Conservation (phyloP, 2,888 invertebrate species). For the Teleogryllus oceanicus region DNA sequence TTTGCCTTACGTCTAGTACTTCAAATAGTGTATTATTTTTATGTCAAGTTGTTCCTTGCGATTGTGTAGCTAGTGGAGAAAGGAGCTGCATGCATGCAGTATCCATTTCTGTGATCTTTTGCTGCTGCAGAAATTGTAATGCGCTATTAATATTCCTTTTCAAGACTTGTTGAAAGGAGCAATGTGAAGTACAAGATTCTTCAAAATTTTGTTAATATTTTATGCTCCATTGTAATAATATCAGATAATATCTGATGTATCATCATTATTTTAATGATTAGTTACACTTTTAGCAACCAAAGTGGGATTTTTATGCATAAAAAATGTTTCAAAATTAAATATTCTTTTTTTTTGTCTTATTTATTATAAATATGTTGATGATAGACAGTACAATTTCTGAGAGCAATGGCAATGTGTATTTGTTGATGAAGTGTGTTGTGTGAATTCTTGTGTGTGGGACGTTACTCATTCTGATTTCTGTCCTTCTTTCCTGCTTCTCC, state of each 20-base stretch:
- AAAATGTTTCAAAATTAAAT: not conserved
- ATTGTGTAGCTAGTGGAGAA: not conserved
- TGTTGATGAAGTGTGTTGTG: not conserved
- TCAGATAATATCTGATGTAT: too few species aligned
- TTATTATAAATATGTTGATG: not conserved
- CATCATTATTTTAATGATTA: too few species aligned
- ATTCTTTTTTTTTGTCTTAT: not conserved
- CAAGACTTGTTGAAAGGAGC: too few species aligned
- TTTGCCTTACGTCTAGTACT: not conserved
- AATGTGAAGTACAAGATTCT: too few species aligned
- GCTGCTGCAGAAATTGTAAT: not conserved
- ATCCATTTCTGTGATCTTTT: not conserved
- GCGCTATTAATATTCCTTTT: not conserved
- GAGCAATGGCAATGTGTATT: not conserved
- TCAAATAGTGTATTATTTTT: not conserved
- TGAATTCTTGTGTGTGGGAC: not conserved
- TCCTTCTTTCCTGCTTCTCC: slow-evolving; percentile 23
- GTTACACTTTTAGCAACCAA: not conserved
- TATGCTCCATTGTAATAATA: too few species aligned
- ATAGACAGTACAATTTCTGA: not conserved
- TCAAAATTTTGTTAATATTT: too few species aligned
- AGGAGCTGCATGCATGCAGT: slow-evolving; percentile 11
- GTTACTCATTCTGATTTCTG: not conserved
- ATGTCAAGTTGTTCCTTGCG: not conserved
- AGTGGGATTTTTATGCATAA: not conserved